Conservation (phyloP, 2,113 vertebrate genomes). For the Neodontobutis hainanensis region DNA sequence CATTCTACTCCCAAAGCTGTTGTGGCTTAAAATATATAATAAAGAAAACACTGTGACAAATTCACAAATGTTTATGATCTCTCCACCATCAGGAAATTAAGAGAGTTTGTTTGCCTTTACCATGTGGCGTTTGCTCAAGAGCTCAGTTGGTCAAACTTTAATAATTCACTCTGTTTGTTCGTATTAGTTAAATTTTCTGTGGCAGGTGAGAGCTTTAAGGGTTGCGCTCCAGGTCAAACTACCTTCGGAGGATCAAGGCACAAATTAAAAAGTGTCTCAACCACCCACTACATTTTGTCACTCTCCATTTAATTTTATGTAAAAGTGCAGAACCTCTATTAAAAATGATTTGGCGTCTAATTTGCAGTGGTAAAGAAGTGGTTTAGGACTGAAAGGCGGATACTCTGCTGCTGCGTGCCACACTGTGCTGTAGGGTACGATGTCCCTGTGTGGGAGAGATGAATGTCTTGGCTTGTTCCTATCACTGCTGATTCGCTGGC, state of each 20-base stretch:
- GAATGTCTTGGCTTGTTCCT: slow-evolving; percentile 72
- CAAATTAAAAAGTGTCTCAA: slow-evolving; percentile 47
- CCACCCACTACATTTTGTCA: slow-evolving; percentile 39
- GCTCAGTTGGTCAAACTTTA: slow-evolving; percentile 57
- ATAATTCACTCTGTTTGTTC: slow-evolving; percentile 67
- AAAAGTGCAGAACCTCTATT: slow-evolving; percentile 59
- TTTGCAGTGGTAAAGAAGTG: slow-evolving; percentile 40
- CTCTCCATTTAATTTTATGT: slow-evolving; percentile 48
- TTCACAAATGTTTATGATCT: slow-evolving; percentile 40
- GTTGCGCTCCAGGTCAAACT: slow-evolving; percentile 47
- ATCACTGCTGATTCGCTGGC: slow-evolving; percentile 67
- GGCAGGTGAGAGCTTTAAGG: slow-evolving; percentile 43
- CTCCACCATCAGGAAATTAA: slow-evolving; percentile 70
- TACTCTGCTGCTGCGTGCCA: slow-evolving; percentile 33
- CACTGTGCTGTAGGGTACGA: slow-evolving; percentile 57
- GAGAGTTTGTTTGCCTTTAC: slow-evolving; percentile 66
- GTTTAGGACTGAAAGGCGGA: slow-evolving; percentile 46
- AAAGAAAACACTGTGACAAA: slow-evolving; percentile 11
- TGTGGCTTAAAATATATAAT: slow-evolving; percentile 23
- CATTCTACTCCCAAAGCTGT: slow-evolving; percentile 33
- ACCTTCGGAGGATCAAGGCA: slow-evolving; percentile 42
- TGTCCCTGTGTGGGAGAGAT: slow-evolving; percentile 73
- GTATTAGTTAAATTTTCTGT: slow-evolving; percentile 67
- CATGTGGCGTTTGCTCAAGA: slow-evolving; percentile 62
- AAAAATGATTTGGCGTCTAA: slow-evolving; percentile 38